These are phyloP conservation scores for Sturnus vulgaris DNA, from an alignment of 2,113 vertebrate genomes.

Conservation along the genomic window DNA sequence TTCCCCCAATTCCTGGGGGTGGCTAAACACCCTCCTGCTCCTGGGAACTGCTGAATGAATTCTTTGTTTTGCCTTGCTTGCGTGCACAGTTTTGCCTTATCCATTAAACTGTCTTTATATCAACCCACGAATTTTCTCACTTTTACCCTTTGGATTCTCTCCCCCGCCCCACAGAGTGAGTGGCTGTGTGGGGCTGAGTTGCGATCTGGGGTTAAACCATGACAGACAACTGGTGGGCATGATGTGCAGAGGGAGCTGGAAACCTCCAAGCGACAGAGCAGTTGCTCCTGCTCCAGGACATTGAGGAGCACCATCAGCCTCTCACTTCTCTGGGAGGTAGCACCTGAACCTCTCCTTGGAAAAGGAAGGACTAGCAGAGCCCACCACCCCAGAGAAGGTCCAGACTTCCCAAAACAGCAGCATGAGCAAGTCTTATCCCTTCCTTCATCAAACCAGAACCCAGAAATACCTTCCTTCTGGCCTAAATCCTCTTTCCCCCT, in stretches of 20 bases:
- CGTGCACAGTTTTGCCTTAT: background rate
- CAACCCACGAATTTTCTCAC: background rate
- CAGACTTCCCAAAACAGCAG: background rate
- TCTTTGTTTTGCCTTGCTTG: background rate
- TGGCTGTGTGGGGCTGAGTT: background rate
- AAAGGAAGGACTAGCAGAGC: background rate
- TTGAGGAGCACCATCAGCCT: background rate
- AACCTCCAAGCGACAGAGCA: background rate
- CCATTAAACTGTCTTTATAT: background rate
- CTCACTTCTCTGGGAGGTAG: background rate
- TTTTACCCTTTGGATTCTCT: background rate
- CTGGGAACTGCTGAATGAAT: background rate
- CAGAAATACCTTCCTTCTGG: background rate
- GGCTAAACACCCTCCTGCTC: background rate
- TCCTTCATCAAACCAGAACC: background rate
- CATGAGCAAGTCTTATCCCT: background rate
- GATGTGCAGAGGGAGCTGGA: background rate
- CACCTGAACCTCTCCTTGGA: background rate
- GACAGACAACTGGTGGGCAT: background rate
- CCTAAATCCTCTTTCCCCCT: background rate
- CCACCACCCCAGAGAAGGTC: background rate
- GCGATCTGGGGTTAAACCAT: background rate
- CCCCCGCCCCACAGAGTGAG: background rate
- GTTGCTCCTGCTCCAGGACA: accelerated
- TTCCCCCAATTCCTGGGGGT: background rate